phyloP scores from a whole-genome alignment of 1,140 invertebrate genomes.

The Batillaria attramentaria region DNA sequence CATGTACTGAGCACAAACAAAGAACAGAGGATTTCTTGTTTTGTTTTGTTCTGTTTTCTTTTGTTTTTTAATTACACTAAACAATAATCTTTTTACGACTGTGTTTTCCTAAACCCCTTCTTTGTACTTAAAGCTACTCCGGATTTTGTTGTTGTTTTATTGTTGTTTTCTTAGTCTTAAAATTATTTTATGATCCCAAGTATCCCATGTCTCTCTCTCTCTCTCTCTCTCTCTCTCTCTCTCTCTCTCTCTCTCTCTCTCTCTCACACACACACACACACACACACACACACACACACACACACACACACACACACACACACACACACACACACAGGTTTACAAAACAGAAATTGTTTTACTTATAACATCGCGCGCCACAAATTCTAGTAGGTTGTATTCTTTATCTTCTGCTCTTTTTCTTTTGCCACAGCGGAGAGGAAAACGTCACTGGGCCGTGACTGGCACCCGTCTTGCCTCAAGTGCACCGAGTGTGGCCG shows the following conservation, averaged over 20 bases:
- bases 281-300: conserved; percentile 28
- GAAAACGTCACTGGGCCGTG: conserved; percentile 65
- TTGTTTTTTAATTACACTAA: too few species aligned
- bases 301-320: conserved; percentile 20
- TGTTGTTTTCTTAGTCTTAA: too few species aligned
- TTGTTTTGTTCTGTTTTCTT: too few species aligned
- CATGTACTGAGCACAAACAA: too few species aligned
- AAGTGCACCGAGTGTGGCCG: conserved; percentile 61
- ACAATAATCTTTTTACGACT: too few species aligned
- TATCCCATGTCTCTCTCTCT: neutral
- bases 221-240: neutral
- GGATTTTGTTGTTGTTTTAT: too few species aligned
- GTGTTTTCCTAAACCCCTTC: neutral
- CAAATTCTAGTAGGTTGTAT: too few species aligned
- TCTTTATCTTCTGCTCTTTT: too few species aligned
- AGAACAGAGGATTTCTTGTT: too few species aligned
- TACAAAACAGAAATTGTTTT: neutral
- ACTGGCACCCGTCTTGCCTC: conserved; percentile 67
- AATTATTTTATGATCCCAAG: neutral
- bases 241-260: neutral
- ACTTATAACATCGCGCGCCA: neutral
- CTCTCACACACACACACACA: conserved; percentile 32
- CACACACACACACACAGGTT: conserved; percentile 22
- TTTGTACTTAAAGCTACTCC: neutral
- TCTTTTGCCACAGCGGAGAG: conserved; percentile 67